Evolutionary conservation across 2,888 invertebrate species (phyloP).

Genomic region (Pammene fasciana): DNA sequence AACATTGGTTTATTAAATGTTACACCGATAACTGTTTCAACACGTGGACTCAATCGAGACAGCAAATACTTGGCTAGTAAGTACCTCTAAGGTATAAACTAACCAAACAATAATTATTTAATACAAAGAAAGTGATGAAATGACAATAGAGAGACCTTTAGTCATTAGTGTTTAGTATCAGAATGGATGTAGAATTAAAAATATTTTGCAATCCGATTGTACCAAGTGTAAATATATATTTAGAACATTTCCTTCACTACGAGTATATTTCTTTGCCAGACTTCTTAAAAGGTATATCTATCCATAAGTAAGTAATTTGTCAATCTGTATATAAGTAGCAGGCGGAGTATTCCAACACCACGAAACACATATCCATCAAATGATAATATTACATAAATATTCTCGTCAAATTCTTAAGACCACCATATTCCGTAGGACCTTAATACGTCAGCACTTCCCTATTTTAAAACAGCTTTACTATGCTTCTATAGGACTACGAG

Average conservation of each 20-base stretch:
- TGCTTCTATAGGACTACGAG: not conserved
- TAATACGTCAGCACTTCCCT: not conserved
- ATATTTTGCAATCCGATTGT: no score
- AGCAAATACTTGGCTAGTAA: not conserved
- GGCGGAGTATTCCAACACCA: not conserved
- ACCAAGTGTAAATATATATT: no score
- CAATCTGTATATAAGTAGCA: not conserved
- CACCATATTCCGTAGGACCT: slow-evolving; percentile 7
- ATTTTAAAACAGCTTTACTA: not conserved
- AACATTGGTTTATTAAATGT: slow-evolving; percentile 22
- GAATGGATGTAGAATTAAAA: no score
- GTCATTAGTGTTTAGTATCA: no score
- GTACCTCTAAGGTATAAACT: not conserved
- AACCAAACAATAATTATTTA: no score
- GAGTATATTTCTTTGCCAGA: no score
- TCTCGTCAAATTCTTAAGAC: slow-evolving; percentile 25
- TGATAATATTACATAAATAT: slow-evolving; percentile 2
- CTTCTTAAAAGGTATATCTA: not conserved
- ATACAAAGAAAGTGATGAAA: no score
- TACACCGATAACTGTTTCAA: slow-evolving; percentile 15
- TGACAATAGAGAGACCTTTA: no score
- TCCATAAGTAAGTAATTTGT: no score
- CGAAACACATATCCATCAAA: slow-evolving; percentile 20
- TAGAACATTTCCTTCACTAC: no score
- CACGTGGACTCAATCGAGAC: not conserved